Percentiles rank a stretch among this genome's conserved stretches.
Evolutionary conservation across 2,797 vertebrate species (phyloP).

Genomic region (Trachops cirrhosus): DNA sequence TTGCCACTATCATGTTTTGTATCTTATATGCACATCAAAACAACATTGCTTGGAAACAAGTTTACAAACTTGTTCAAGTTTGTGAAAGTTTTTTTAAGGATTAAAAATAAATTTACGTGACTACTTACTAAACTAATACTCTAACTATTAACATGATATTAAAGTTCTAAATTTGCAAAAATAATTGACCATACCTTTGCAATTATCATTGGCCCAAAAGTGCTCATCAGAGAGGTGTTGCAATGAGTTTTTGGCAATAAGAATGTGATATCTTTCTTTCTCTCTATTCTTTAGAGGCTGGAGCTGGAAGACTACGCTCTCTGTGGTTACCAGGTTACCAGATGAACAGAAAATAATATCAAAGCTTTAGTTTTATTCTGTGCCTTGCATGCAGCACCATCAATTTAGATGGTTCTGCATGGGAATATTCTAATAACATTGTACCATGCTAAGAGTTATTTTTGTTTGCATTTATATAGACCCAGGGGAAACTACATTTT

Average conservation of each 20-base stretch:
- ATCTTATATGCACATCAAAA: conserved; percentile 31
- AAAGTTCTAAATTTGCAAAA: not conserved
- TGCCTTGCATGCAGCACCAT: not conserved
- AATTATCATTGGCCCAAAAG: not conserved
- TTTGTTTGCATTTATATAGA: not conserved
- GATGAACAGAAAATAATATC: not conserved
- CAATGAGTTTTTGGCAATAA: not conserved
- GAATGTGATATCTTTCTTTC: not conserved
- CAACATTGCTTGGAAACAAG: not conserved
- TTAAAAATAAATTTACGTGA: not conserved
- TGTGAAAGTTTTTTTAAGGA: accelerated
- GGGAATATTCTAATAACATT: not conserved
- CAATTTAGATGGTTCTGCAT: not conserved
- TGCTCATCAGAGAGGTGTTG: not conserved
- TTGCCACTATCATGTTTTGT: conserved; percentile 32
- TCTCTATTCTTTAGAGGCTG: not conserved
- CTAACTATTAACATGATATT: not conserved
- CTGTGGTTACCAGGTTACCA: not conserved
- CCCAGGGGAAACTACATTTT: not conserved
- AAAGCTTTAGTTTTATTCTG: not conserved
- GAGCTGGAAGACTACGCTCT: not conserved
- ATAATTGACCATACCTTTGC: not conserved
- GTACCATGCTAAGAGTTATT: not conserved
- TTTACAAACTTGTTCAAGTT: not conserved
- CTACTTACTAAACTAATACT: not conserved